Percentiles rank a stretch among this genome's conserved stretches.
These are phyloP conservation scores for Prorops nasuta DNA, from an alignment of 1,140 invertebrate genomes.

Conservation along the genomic window DNA sequence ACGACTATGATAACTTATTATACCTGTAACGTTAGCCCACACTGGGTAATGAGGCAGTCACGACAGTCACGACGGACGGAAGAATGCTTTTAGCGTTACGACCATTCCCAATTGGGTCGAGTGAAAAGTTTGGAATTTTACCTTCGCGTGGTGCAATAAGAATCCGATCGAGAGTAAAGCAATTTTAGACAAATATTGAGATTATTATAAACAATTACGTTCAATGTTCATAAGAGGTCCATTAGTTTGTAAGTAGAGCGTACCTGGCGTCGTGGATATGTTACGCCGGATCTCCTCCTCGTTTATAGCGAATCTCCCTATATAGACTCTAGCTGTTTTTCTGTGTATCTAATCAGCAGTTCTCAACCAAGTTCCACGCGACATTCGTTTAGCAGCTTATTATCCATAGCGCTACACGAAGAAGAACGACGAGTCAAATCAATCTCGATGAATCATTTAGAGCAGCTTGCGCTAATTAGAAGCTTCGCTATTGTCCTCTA, in stretches of 20 bases:
- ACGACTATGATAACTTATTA: slow-evolving; percentile 8
- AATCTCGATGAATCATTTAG: too few species aligned
- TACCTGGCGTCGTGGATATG: not conserved
- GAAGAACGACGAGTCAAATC: too few species aligned
- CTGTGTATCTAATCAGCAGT: too few species aligned
- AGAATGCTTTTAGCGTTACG: not conserved
- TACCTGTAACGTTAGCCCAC: not conserved
- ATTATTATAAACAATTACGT: not conserved
- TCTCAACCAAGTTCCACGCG: too few species aligned
- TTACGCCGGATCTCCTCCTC: not conserved
- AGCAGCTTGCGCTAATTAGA: too few species aligned
- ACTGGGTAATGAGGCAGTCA: not conserved
- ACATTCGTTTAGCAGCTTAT: too few species aligned
- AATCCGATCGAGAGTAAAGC: not conserved
- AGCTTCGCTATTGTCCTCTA: too few species aligned
- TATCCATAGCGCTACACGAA: too few species aligned
- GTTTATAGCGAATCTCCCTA: too few species aligned
- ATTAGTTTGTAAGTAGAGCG: slow-evolving; percentile 6
- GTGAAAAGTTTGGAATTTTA: not conserved
- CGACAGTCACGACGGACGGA: slow-evolving; percentile 2
- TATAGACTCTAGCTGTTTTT: too few species aligned
- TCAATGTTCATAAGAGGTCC: slow-evolving; percentile 4
- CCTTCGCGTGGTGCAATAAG: not conserved
- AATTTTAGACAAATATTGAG: slow-evolving; percentile 11
- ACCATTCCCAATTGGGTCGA: not conserved